Evolutionary conservation across 2,888 invertebrate species (phyloP), one percentile per base, ranked within the genome.

Genomic region (Mythimna ferrago): DNA sequence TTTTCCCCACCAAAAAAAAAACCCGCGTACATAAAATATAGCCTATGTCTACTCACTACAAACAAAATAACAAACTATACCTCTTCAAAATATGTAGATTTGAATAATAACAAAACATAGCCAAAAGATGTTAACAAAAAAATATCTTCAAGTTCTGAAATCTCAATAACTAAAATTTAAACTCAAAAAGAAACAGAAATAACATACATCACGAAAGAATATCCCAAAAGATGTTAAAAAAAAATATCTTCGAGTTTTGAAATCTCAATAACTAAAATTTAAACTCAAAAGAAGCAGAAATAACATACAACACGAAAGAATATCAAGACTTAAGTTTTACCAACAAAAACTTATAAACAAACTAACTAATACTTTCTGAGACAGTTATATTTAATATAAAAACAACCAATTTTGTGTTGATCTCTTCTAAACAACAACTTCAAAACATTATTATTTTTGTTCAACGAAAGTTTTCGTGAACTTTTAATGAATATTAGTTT

Each of bases 401-500:
- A 64, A 16, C 48, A 69, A 68, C 19, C 16, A 61, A 63, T 60
- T 67, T 48, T 62, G 54, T 48, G 21, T 68, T 75, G 54, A 66
- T 78, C 26, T 68, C 48, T 65, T 68, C 53, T 57, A 32, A 75
- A 71, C 60, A 79, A 71, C 48, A 80, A 63, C 26, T 48, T 32
- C 19, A n/a, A 70, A 79, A 26, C 53, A 66, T 48, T 67, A 72
- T 66, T 71, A 73, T 75, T 62, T 44, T 71, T 41, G 51, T 64
- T 64, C 16, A 16, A 21, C 26, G 10, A 56, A 68, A 71, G 35
- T 72, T 73, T 76, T 53, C 38, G 26, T 10, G 0, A 68, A 79
- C 56, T 73, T 70, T 68, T 76, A 77, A 80, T 71, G 60, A 74
- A 72, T 82, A 74, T 77, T 74, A 69, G 71, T 72, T 77, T 77